Percentiles rank a stretch among this genome's conserved stretches.
These are phyloP conservation scores for Erinaceus europaeus DNA, from an alignment of 2,113 vertebrate genomes.

Conservation along the genomic window DNA sequence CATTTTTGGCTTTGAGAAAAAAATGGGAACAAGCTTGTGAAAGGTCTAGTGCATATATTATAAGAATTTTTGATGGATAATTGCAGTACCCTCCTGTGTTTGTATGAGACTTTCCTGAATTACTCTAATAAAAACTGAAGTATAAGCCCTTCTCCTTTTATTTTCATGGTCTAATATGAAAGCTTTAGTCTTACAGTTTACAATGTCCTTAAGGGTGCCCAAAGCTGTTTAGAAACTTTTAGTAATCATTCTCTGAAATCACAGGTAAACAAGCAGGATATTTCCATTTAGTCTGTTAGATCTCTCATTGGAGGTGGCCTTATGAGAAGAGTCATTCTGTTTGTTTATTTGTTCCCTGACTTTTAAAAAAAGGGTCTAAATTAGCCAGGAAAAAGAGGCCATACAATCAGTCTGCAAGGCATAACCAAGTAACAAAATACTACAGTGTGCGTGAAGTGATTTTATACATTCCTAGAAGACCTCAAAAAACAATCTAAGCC, in stretches of 20 bases:
- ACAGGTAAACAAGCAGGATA: not conserved
- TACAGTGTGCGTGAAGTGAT: not conserved
- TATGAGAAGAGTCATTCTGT: not conserved
- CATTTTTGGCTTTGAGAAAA: not conserved
- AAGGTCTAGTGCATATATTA: not conserved
- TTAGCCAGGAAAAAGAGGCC: not conserved
- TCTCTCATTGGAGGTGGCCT: not conserved
- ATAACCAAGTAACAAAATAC: not conserved
- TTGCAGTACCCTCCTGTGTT: not conserved
- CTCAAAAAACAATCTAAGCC: not conserved
- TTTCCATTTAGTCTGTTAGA: not conserved
- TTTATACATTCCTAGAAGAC: not conserved
- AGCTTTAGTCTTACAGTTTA: not conserved
- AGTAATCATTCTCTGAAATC: not conserved
- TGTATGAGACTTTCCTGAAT: not conserved
- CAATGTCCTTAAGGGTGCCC: not conserved
- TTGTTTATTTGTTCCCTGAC: not conserved
- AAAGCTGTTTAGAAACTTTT: not conserved
- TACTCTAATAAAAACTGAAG: not conserved
- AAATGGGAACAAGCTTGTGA: not conserved
- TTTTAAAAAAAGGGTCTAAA: not conserved
- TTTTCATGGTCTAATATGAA: not conserved
- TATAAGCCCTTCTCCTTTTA: not conserved
- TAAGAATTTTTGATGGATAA: not conserved
- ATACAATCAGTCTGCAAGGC: not conserved